Base-by-base conservation (phyloP, 2,888 invertebrate species). In the Amiota minor region DNA sequence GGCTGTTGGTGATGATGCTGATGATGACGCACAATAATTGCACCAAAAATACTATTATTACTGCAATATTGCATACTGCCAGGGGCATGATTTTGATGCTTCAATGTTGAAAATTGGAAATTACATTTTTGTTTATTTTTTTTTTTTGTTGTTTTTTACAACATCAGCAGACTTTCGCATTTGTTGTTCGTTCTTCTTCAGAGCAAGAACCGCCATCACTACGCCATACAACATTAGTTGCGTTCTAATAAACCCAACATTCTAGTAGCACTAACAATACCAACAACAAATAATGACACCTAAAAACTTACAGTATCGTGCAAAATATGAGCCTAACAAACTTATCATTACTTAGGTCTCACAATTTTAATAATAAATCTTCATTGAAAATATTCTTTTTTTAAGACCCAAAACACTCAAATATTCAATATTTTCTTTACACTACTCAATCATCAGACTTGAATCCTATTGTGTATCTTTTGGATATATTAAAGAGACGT, bases 291-390 rank as follows among this genome's bases (percentile, higher is more conserved):
- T n/a, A 65, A 69, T 14, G 70, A 62, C 68, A 73, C 69, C 62
- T 62, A 72, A 72, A 71, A 79, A 78, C 77, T 76, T 79, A 72
- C 75, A 73, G 72, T 72, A 35, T 35, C 6, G 35, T 35, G 35
- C 6, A 35, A 35, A 35, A 35, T 35, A 35, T 6, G 6, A 35
- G 2, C 35, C 2, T 35, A 35, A 35, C 4, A 6, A 35, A 6
- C 6, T 35, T 6, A 8, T 35, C 35, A 8, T 2, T 35, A 4
- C 35, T 35, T 6, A 35, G 6, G 6, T 6, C 6, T 35, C 0
- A 35, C 35, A 35, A 35, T 35, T 35, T 35, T 35, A 6, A 23
- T 2, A 23, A n/a, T n/a, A n/a, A n/a, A n/a, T n/a, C n/a, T n/a
- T n/a, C n/a, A n/a, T n/a, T n/a, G n/a, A n/a, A n/a, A n/a, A n/a